Evolutionary conservation across 2,888 invertebrate genomes (phyloP), one percentile per base, ranked within the genome.

Genomic region (Monoplex corrugatus): DNA sequence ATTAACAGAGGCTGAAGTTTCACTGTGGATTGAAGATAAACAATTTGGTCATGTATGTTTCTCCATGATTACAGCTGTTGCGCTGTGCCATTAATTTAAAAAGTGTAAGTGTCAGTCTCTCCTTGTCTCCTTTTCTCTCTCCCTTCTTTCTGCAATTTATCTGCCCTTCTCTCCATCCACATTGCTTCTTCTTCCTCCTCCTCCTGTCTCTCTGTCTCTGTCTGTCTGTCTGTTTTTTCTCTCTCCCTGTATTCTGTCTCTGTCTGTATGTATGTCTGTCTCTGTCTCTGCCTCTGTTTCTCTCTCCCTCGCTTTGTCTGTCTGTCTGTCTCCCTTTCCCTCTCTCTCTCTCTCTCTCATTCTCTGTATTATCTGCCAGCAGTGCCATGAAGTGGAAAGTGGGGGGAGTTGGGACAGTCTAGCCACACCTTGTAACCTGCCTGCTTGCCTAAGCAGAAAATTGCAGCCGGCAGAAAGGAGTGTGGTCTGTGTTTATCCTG

Each of bases 301-400:
- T 86, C 86, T 10, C 86, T 68, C 86, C 35, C 68, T 86, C 86
- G 10, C 86, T 86, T 57, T 86, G 68, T 86, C 86, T 86, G 68
- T 86, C 86, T 86, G 43, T 86, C 86, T 86, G 32, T 87, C 63
- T 63, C 5, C 35, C 38, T 86, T 40, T 86, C 13, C 86, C 44
- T 89, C 44, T 86, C 75, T 86, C 85, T 57, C n/a, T 80, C 13
- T 78, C 68, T 68, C 28, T 23, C 68, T 68, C 68, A 28, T 63
- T 83, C 83, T 84, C 6, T 88, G 19, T 87, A 50, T 50, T 50
- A 13, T n/a, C 23, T n/a, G 28, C 8, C 16, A 1, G n/a, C 28
- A 8, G 3, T 3, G 3, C 63, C 63, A 63, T 23, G 16, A 23
- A n/a, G 28, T 23, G 28, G 2, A 23, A 68, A 6, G 1, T 28